phyloP scores from a whole-genome alignment of 2,113 vertebrate genomes.

The Hipposideros armiger region DNA sequence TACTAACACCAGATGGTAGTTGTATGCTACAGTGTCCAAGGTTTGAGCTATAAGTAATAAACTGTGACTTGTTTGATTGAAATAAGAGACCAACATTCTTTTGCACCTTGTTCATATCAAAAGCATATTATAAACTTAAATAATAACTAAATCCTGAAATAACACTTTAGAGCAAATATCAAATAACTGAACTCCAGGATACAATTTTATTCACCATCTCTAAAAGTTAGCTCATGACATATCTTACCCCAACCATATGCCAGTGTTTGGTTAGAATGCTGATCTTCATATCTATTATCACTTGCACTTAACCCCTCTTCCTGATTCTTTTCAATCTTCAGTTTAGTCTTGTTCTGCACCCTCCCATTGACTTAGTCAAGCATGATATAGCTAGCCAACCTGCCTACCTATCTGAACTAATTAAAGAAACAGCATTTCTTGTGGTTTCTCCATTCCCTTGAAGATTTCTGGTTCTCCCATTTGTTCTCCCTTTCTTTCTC shows the following conservation, averaged over 20 bases:
- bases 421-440: not conserved
- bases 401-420: not conserved
- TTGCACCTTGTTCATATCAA: not conserved
- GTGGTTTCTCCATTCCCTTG: not conserved
- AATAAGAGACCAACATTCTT: not conserved
- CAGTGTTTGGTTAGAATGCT: constrained; percentile 13
- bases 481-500: not conserved
- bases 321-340: not conserved
- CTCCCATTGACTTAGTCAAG: not conserved
- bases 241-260: not conserved
- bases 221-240: not conserved
- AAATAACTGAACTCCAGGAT: not conserved
- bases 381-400: not conserved
- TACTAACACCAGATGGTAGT: constrained; percentile 71
- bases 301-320: not conserved
- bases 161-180: not conserved
- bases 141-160: constrained; percentile 36
- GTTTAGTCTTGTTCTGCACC: not conserved
- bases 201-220: constrained; percentile 38
- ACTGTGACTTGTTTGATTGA: not conserved
- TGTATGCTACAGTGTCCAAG: constrained; percentile 11
- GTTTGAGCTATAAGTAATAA: not conserved
- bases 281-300: not conserved
- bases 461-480: not conserved
- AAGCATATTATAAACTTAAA: constrained; percentile 29